Percentiles rank a stretch among this genome's conserved stretches.
These are phyloP conservation scores for Acomys russatus DNA, from an alignment of 2,797 vertebrate species.

Conservation along the genomic window DNA sequence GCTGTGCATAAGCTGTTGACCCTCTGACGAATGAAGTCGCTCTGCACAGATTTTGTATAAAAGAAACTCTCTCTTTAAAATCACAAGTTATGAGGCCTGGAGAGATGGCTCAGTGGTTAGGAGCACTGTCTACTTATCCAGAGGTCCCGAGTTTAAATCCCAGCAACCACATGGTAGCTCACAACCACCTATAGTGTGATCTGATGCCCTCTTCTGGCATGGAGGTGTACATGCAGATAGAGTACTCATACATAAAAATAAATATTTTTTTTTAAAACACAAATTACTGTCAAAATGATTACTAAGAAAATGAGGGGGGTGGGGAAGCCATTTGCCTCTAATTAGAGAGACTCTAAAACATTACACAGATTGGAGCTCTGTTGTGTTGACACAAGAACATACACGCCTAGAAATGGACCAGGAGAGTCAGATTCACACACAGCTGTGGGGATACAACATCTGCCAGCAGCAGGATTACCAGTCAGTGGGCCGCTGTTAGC, in stretches of 20 bases:
- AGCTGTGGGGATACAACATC: not conserved
- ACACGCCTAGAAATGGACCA: constrained; percentile 9
- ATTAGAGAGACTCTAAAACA: not conserved
- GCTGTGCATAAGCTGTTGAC: not conserved
- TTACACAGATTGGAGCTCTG: not conserved
- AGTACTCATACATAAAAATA: no score
- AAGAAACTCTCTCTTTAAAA: constrained; percentile 33
- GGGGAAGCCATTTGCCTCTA: no score
- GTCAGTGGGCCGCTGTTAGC: not conserved
- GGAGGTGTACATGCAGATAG: no score
- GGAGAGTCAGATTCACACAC: constrained; percentile 2
- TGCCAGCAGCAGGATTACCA: not conserved
- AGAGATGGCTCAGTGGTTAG: no score
- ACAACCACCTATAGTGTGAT: no score
- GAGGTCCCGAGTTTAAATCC: no score
- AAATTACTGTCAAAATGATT: no score
- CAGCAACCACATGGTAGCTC: no score
- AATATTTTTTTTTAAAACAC: not conserved
- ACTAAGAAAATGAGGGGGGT: no score
- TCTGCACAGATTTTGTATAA: not conserved
- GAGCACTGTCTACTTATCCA: no score
- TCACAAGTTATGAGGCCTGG: not conserved
- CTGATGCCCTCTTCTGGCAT: no score
- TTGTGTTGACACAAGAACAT: not conserved
- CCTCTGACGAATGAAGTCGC: not conserved